These are phyloP conservation scores for Drosophila bifasciata DNA, from an alignment of 1,140 invertebrate species.

Conservation along the genomic window DNA sequence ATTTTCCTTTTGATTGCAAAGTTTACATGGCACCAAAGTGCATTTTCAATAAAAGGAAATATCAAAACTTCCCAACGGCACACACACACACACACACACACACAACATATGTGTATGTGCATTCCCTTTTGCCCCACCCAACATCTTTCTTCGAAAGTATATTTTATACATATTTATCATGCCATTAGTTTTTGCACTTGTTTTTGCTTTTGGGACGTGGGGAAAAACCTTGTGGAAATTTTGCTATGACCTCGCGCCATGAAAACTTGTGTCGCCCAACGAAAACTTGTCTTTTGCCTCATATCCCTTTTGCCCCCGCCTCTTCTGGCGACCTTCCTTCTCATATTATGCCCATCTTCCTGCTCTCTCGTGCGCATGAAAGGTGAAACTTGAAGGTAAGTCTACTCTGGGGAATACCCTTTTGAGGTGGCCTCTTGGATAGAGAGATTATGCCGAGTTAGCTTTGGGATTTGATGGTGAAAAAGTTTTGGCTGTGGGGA, in stretches of 20 bases:
- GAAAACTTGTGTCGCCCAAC: constrained; percentile 56
- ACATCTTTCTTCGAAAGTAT: constrained; percentile 12
- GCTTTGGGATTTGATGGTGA: constrained; percentile 28
- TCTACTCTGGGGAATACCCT: constrained; percentile 1
- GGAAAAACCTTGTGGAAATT: constrained; percentile 63
- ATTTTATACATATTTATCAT: constrained; percentile 62
- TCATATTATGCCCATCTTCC: neutral
- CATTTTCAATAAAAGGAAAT: constrained; percentile 82
- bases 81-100: constrained; percentile 40
- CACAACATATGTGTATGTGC: constrained; percentile 4
- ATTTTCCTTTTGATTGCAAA: constrained; percentile 75
- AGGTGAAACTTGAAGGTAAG: constrained; percentile 58
- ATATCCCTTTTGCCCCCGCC: neutral
- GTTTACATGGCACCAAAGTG: constrained; percentile 81
- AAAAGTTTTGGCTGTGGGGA: constrained; percentile 34
- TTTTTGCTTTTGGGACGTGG: constrained; percentile 36
- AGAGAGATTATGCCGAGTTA: too few species aligned
- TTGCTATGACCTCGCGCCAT: constrained; percentile 68
- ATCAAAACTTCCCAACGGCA: constrained; percentile 67
- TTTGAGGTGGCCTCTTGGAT: too few species aligned
- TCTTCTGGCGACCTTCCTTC: too few species aligned
- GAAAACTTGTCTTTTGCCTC: constrained; percentile 31
- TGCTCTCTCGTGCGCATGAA: constrained; percentile 20
- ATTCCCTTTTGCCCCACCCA: neutral
- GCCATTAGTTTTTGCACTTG: constrained; percentile 75